These are phyloP conservation scores for Python bivittatus DNA, from an alignment of 2,113 vertebrate species.

Conservation along the genomic window DNA sequence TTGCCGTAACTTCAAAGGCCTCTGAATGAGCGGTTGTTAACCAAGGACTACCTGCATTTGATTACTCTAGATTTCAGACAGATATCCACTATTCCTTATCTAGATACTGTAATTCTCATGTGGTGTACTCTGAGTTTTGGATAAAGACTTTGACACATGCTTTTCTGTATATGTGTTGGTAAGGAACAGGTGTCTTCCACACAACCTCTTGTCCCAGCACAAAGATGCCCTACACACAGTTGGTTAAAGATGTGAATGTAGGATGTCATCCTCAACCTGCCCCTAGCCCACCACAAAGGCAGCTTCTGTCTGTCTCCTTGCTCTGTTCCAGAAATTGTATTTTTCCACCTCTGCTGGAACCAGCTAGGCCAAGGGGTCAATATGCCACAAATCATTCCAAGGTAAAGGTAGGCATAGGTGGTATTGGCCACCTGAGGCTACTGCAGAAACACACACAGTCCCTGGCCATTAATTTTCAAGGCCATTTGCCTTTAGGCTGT, in stretches of 20 bases:
- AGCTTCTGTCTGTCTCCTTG: not conserved
- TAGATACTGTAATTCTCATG: not conserved
- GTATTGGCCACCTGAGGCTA: not conserved
- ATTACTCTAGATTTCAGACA: not conserved
- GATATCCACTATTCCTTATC: not conserved
- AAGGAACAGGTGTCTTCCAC: not conserved
- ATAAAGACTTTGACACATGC: not conserved
- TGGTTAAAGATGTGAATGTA: not conserved
- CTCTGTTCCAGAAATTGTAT: not conserved
- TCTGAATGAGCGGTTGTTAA: not conserved
- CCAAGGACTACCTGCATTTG: not conserved
- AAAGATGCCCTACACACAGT: not conserved
- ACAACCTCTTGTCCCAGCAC: not conserved
- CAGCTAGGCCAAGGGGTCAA: not conserved
- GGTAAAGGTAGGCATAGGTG: not conserved
- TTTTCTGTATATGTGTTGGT: not conserved
- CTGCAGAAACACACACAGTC: not conserved
- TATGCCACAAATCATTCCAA: not conserved
- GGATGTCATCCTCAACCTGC: not conserved
- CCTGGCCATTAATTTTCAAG: too few relatives aligned
- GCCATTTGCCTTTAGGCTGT: too few relatives aligned
- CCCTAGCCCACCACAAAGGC: not conserved
- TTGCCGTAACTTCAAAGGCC: not conserved
- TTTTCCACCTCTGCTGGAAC: not conserved
- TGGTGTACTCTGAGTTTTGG: not conserved